Conservation (phyloP, 2,113 vertebrate genomes). For the Psammodynastes pulverulentus region DNA sequence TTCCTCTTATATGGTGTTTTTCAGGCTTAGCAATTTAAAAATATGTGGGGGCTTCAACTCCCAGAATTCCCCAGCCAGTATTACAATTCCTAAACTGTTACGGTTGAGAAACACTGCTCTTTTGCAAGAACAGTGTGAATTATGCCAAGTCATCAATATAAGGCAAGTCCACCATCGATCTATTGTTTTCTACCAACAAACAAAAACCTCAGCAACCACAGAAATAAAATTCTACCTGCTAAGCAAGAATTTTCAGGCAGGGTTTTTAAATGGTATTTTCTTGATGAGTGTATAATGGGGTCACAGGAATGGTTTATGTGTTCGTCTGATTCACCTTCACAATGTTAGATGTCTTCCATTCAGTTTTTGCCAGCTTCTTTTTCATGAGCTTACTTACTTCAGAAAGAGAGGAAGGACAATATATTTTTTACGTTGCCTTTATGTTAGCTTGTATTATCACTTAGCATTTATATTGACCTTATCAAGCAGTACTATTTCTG, state of each 20-base stretch:
- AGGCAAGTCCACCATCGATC: background rate
- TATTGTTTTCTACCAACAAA: background rate
- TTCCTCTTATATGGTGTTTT: background rate
- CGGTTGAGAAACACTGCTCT: background rate
- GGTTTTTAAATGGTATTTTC: background rate
- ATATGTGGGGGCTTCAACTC: background rate
- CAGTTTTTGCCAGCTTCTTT: background rate
- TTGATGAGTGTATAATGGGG: background rate
- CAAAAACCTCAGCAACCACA: background rate
- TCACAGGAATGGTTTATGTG: background rate
- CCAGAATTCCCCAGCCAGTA: background rate
- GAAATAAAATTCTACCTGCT: background rate
- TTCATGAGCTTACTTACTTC: background rate
- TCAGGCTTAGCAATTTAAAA: background rate
- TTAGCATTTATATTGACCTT: background rate
- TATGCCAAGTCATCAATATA: background rate
- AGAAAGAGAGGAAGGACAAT: background rate
- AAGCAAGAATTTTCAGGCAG: background rate
- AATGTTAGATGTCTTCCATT: background rate
- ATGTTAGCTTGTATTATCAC: background rate
- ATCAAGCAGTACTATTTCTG: background rate
- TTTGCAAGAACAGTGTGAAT: background rate
- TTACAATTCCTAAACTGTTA: background rate
- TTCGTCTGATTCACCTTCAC: accelerated
- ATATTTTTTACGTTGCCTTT: background rate